Percentiles rank a stretch among this genome's conserved stretches.
Evolutionary conservation across 1,140 invertebrate species (phyloP).

Genomic region (Idris sp.): DNA sequence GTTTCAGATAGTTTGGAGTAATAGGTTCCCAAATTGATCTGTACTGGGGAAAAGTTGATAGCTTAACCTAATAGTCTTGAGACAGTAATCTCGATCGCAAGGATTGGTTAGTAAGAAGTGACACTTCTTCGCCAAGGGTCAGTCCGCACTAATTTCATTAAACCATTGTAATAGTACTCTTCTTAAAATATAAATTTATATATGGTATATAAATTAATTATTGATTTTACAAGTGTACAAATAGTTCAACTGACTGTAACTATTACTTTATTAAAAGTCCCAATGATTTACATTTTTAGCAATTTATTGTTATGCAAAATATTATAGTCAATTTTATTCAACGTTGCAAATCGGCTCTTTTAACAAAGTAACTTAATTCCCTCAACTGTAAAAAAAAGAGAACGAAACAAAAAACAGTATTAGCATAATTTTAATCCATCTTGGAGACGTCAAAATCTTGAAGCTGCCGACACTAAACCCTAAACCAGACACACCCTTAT

Average conservation of each 20-base stretch:
- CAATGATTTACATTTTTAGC: too few relatives aligned
- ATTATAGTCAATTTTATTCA: background rate
- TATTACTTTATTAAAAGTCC: too few relatives aligned
- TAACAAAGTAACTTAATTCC: conserved; percentile 24
- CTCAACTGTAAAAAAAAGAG: background rate
- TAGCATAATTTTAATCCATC: conserved; percentile 45
- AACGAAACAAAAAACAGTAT: conserved; percentile 1
- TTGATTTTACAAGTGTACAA: conserved; percentile 22
- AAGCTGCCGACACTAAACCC: conserved; percentile 28
- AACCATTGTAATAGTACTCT: conserved; percentile 11
- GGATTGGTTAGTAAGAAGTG: conserved; percentile 41
- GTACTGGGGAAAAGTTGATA: conserved; percentile 32
- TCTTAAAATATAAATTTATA: conserved; percentile 25
- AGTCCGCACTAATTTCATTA: conserved; percentile 32
- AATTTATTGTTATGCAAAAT: conserved; percentile 6
- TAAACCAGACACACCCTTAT: conserved; percentile 50
- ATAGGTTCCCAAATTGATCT: conserved; percentile 43
- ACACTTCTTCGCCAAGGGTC: conserved; percentile 27
- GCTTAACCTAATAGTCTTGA: conserved; percentile 34
- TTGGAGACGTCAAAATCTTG: conserved; percentile 11
- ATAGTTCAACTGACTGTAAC: too few relatives aligned
- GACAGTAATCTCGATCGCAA: conserved; percentile 34
- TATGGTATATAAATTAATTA: too few relatives aligned
- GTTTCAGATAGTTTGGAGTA: conserved; percentile 33
- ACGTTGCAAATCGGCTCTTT: conserved; percentile 3